phyloP scores from a whole-genome alignment of 2,888 invertebrate species.

The Ctena decussata region DNA sequence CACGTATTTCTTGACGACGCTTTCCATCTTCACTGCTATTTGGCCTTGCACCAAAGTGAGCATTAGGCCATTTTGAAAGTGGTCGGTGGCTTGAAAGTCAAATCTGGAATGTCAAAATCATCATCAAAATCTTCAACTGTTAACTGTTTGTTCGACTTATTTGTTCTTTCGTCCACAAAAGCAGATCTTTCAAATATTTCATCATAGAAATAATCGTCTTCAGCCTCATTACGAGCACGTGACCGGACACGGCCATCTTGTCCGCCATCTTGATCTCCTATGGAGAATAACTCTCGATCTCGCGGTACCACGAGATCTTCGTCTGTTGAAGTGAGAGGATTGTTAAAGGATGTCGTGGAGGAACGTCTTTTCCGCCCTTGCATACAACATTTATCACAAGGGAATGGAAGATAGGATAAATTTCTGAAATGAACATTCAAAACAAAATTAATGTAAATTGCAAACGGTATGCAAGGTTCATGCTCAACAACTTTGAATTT shows the following conservation, averaged over 20 bases:
- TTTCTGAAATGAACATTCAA: not conserved
- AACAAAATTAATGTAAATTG: not conserved
- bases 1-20: too few relatives aligned
- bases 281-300: conserved; percentile 65
- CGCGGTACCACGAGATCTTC: conserved; percentile 19
- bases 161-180: conserved; percentile 65
- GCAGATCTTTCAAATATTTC: conserved; percentile 72
- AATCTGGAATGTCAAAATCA: conserved; percentile 55
- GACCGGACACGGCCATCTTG: conserved; percentile 39
- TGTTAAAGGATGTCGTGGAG: conserved; percentile 43
- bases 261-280: conserved; percentile 66
- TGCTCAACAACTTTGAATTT: too few relatives aligned
- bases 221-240: conserved; percentile 14
- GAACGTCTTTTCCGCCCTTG: conserved; percentile 10
- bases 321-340: conserved; percentile 45
- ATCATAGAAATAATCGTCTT: conserved; percentile 70
- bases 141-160: conserved; percentile 56
- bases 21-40: too few relatives aligned
- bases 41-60: too few relatives aligned
- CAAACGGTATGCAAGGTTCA: too few relatives aligned
- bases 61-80: not conserved
- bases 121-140: conserved; percentile 42
- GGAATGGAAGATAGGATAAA: not conserved
- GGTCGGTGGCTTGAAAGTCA: conserved; percentile 48
- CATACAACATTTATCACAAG: not conserved